These are phyloP conservation scores for Naso thynnoides DNA, from an alignment of 2,797 vertebrate species.

Conservation along the genomic window DNA sequence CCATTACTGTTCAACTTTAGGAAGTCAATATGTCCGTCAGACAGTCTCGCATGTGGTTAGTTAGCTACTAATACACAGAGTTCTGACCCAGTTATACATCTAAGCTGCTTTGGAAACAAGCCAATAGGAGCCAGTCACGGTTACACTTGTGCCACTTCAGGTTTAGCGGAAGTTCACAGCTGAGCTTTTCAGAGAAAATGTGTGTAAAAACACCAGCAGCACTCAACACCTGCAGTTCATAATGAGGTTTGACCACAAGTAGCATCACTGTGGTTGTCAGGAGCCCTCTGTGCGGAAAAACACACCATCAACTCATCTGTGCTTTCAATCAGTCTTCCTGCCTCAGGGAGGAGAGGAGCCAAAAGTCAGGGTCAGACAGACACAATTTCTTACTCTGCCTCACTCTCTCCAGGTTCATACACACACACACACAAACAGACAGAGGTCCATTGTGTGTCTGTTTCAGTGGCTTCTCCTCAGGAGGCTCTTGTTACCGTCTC, in stretches of 20 bases:
- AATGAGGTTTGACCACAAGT: constrained; percentile 12
- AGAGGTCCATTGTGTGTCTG: constrained; percentile 76
- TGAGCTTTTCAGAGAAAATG: constrained; percentile 38
- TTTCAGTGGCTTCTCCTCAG: constrained; percentile 65
- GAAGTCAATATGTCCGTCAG: constrained; percentile 24
- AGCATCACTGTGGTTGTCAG: constrained; percentile 11
- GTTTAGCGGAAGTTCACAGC: constrained; percentile 33
- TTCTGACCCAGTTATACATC: constrained; percentile 72
- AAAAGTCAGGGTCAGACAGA: constrained; percentile 30
- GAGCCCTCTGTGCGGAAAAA: constrained; percentile 16
- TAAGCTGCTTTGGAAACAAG: constrained; percentile 74
- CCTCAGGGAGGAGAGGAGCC: constrained; percentile 44
- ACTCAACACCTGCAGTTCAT: constrained; percentile 2
- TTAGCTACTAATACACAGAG: constrained; percentile 21
- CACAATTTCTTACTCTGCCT: constrained; percentile 40
- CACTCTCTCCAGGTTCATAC: constrained; percentile 25
- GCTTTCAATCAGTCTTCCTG: constrained; percentile 23
- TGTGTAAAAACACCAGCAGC: constrained; percentile 44
- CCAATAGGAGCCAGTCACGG: constrained; percentile 48
- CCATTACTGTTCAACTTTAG: constrained; percentile 9
- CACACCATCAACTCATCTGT: background rate
- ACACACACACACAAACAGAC: constrained; percentile 44
- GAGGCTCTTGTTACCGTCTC: constrained; percentile 77
- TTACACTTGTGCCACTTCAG: constrained; percentile 46
- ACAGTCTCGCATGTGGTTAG: constrained; percentile 41